Conservation (phyloP, 2,797 vertebrate species). For the Darevskia nairensis region DNA sequence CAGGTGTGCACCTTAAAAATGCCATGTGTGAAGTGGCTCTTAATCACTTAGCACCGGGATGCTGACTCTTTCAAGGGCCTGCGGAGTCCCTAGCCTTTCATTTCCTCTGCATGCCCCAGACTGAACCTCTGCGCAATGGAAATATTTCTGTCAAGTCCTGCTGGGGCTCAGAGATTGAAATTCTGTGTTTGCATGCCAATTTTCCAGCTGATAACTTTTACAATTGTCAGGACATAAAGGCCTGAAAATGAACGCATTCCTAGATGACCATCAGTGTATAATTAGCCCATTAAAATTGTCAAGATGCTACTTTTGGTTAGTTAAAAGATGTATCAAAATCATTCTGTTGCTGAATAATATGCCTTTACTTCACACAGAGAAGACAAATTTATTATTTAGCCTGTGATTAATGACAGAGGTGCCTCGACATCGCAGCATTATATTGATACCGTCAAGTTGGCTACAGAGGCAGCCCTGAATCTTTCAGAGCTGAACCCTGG, state of each 20-base stretch:
- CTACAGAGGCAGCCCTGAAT: slow-evolving; percentile 3
- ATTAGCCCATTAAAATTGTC: slow-evolving; percentile 79
- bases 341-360: slow-evolving; percentile 64
- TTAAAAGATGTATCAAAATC: slow-evolving; percentile 76
- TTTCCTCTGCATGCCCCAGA: slow-evolving; percentile 17
- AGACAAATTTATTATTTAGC: slow-evolving; percentile 34
- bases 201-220: slow-evolving; percentile 75
- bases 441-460: slow-evolving; percentile 19
- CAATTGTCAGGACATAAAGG: slow-evolving; percentile 72
- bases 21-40: background rate
- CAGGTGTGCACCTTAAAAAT: background rate
- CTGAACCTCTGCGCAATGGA: slow-evolving; percentile 15
- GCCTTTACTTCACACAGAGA: slow-evolving; percentile 9
- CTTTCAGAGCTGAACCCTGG: background rate
- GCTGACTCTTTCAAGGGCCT: slow-evolving; percentile 22
- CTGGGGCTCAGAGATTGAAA: slow-evolving; percentile 71
- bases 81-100: slow-evolving; percentile 36
- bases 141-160: slow-evolving; percentile 53
- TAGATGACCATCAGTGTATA: slow-evolving; percentile 75
- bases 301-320: slow-evolving; percentile 78
- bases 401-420: slow-evolving; percentile 32
- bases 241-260: slow-evolving; percentile 69
- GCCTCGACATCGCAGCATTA: slow-evolving; percentile 19
- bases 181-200: slow-evolving; percentile 69
- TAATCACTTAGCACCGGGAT: slow-evolving; percentile 17